Evolutionary conservation across 64 coral and sea anemone species (phyloP).

Genomic region (Montipora efflorescens): DNA sequence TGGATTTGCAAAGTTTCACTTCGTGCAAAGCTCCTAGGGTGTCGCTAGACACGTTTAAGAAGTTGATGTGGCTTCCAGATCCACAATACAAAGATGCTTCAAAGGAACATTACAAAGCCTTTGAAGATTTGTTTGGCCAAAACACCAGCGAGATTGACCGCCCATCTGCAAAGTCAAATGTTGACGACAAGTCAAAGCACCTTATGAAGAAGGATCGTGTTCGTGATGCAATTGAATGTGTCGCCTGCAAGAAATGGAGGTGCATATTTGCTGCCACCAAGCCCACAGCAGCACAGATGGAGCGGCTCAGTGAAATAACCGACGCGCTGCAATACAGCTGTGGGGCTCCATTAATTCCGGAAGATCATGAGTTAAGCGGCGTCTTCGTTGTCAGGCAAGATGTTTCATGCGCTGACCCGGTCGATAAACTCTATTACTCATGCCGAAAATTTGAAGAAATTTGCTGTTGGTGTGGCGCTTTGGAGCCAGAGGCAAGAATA

Average conservation of each 20-base stretch:
- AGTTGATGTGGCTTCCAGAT: slow-evolving; percentile 44
- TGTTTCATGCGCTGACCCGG: slow-evolving; percentile 51
- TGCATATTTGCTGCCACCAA: slow-evolving; percentile 43
- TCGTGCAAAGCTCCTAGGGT: slow-evolving; percentile 41
- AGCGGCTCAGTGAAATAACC: slow-evolving; percentile 33
- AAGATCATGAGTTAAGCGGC: slow-evolving; percentile 33
- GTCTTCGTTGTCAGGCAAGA: slow-evolving; percentile 53
- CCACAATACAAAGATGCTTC: background rate
- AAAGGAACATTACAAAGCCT: too few relatives aligned
- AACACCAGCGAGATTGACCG: background rate
- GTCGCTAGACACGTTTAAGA: slow-evolving; percentile 5
- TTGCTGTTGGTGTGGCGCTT: too few relatives aligned
- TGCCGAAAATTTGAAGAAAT: slow-evolving; percentile 43
- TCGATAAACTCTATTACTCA: slow-evolving; percentile 59
- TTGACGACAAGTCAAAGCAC: too few relatives aligned
- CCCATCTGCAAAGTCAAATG: too few relatives aligned
- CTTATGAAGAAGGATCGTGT: slow-evolving; percentile 24
- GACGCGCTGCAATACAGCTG: slow-evolving; percentile 42
- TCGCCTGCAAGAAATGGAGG: slow-evolving; percentile 35
- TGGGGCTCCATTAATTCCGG: slow-evolving; percentile 39
- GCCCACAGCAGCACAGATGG: slow-evolving; percentile 31
- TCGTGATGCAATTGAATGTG: slow-evolving; percentile 20
- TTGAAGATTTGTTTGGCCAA: background rate
- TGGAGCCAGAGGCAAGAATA: too few relatives aligned
- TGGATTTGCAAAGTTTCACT: too few relatives aligned